Evolutionary conservation across 2,797 vertebrate genomes (phyloP), one percentile per base, ranked within the genome.

Genomic region (Bovichtus variegatus): DNA sequence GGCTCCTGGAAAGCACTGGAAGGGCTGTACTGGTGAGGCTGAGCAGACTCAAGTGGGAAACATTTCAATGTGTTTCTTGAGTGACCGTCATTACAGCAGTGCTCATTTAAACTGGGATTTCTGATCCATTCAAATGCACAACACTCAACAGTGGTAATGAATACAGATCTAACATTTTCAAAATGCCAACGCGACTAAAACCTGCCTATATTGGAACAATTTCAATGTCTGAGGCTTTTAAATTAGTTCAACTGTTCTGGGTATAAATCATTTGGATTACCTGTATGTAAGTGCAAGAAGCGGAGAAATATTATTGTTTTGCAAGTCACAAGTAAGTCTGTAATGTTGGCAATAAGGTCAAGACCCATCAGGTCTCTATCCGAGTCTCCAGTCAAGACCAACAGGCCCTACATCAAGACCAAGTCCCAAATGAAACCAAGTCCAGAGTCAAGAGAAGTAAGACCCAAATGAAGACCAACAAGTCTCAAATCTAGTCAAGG

Each of bases 1-100:
- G 83, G 79, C 58, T 76, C 60, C 78, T 90, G 84, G 85, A 87
- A 82, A 71, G 44, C 11, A 49, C 66, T 15, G 63, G 50, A 74
- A 61, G 41, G 59, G 63, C 74, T 59, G 78, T 27, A n/a, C n/a
- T n/a, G n/a, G n/a, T 64, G 81, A 67, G 71, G 71, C 62, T 71
- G 38, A 85, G 59, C 62, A 46, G 44, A 72, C 44, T 57, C 63
- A 47, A 61, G 55, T 66, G 50, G 75, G 74, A 71, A 80, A 84
- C 81, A 82, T 60, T 71, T 75, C 66, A 61, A 60, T 70, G 74
- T 82, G 78, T 80, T 88, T 73, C 76, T 73, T 55, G 71, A 67
- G 66, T 59, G 25, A 69, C 59, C 55, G 44, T 57, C 46, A 38
- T 38, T 63, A 51, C 38, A 62, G 62, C 19, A 34, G 41, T 10